Base-by-base conservation (phyloP, 2,888 invertebrate genomes). In the Erebia ligea region DNA sequence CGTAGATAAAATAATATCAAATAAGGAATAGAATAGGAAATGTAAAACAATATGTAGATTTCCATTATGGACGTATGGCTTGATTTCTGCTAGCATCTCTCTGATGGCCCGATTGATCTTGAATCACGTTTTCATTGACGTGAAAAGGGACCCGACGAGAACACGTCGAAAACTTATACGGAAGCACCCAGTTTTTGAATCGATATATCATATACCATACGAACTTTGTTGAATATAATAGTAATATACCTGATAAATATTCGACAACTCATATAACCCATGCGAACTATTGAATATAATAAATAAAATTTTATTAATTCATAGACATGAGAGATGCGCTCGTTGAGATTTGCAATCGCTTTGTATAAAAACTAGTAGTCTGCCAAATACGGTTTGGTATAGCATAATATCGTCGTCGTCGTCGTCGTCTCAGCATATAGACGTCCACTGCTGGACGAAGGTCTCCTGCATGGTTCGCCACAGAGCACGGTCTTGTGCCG, bases 61-160 rank as follows among this genome's bases (percentile, higher is more conserved):
- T 68, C 63, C 70, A 66, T 67, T 69, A 69, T 67, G 63, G 73
- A 68, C 66, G 68, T 68, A 68, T 67, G 68, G 70, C 57, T 68
- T 59, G 73, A 70, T 63, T 67, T 67, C 56, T 45, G 54, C 62
- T 54, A 61, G 58, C 70, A 64, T 50, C 69, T 72, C 72, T 70
- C 65, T 54, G 58, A 68, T 70, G 70, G 61, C 40, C 69, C 74
- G 77, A 77, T 75, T 77, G 77, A 77, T 76, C 71, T 74, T 77
- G 77, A 77, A 75, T 76, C 70, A 72, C 71, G 70, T 62, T 74
- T 72, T 74, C 74, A 59, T 56, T 72, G 76, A 72, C 73, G 70
- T 75, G 71, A 71, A 76, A 75, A 69, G 70, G 48, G 61, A 15
- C 63, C 70, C 73, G 69, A 68, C 73, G 56, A 58, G 42, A 19